Percentiles rank a stretch among this genome's conserved stretches.
Conservation (phyloP, 2,888 invertebrate species). For the Neuroscelio doddi region DNA sequence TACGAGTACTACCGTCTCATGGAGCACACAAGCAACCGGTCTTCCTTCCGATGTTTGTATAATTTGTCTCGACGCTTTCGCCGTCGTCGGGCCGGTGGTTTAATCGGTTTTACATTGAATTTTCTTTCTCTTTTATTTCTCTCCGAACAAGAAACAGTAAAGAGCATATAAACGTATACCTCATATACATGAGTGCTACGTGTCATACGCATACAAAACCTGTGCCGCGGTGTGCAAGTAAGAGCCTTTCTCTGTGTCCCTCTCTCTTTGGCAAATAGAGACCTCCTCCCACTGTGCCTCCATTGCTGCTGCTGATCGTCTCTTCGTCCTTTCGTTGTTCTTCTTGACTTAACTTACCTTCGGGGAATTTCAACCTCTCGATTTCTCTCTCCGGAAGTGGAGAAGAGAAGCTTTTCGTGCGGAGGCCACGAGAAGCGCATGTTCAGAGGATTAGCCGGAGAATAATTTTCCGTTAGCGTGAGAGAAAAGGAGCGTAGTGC, state of each 20-base stretch:
- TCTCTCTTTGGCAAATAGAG: slow-evolving; percentile 30
- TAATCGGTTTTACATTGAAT: too few species aligned
- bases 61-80: slow-evolving; percentile 18
- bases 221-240: slow-evolving; percentile 3
- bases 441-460: slow-evolving; percentile 15
- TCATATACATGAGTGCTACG: slow-evolving; percentile 19
- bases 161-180: too few species aligned
- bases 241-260: slow-evolving; percentile 28
- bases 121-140: too few species aligned
- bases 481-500: slow-evolving; percentile 34
- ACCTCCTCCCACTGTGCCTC: slow-evolving; percentile 25
- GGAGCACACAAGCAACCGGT: slow-evolving; percentile 51
- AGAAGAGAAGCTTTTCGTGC: slow-evolving; percentile 20
- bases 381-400: slow-evolving; percentile 55
- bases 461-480: slow-evolving; percentile 53
- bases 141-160: too few species aligned
- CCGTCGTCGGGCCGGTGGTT: slow-evolving; percentile 1
- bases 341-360: slow-evolving; percentile 29
- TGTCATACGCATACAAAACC: slow-evolving; percentile 14
- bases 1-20: slow-evolving; percentile 47
- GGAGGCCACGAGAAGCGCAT: slow-evolving; percentile 5
- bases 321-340: slow-evolving; percentile 36
- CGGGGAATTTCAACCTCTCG: slow-evolving; percentile 55
- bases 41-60: slow-evolving; percentile 47
- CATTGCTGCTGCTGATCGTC: slow-evolving; percentile 19